Percentiles rank a stretch among this genome's conserved stretches.
phyloP scores from a whole-genome alignment of 2,797 vertebrate genomes.

The Artibeus jamaicensis region DNA sequence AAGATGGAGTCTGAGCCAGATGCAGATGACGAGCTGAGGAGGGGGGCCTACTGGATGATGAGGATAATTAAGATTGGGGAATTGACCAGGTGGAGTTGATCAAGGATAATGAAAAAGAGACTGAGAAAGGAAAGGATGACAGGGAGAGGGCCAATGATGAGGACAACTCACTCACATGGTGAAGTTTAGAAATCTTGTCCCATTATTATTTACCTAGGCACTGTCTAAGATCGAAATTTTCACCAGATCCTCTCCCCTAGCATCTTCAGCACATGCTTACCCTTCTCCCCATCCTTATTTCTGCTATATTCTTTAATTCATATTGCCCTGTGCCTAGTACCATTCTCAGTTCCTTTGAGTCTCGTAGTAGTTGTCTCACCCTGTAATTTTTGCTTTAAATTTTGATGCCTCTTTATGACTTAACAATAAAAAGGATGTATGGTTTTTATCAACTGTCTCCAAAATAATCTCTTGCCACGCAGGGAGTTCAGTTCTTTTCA shows the following conservation, averaged over 20 bases:
- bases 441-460: constrained; percentile 80
- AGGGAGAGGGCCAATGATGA: constrained; percentile 90
- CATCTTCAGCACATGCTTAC: constrained; percentile 75
- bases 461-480: constrained; percentile 73
- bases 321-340: constrained; percentile 70
- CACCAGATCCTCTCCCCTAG: constrained; percentile 67
- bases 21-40: constrained; percentile 90
- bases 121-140: constrained; percentile 91
- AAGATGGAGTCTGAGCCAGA: constrained; percentile 88
- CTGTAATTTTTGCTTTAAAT: constrained; percentile 82
- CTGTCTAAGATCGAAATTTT: constrained; percentile 74
- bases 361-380: constrained; percentile 73
- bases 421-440: constrained; percentile 84
- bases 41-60: constrained; percentile 89
- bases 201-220: constrained; percentile 69
- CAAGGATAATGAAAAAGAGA: constrained; percentile 88
- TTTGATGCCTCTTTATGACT: constrained; percentile 85
- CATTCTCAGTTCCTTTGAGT: constrained; percentile 60
- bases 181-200: constrained; percentile 73
- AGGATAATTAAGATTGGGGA: constrained; percentile 83
- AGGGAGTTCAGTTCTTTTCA: constrained; percentile 71
- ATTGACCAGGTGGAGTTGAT: constrained; percentile 83
- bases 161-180: constrained; percentile 82
- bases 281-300: constrained; percentile 53
- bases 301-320: constrained; percentile 76